Evolutionary conservation across 2,888 invertebrate genomes (phyloP).

Genomic region (Synanthedon tipuliformis): DNA sequence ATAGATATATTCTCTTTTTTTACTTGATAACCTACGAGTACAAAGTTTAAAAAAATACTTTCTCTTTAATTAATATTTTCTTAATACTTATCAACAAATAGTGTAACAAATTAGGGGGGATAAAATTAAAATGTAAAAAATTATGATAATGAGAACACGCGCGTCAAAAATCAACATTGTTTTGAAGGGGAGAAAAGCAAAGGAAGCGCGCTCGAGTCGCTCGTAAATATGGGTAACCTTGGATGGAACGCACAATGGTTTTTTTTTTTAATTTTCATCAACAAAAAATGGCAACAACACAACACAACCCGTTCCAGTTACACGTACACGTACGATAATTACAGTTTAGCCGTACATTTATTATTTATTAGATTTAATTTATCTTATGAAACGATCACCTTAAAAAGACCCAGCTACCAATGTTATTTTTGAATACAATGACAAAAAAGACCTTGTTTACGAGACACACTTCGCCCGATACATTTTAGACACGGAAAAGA

Average conservation of each 20-base stretch:
- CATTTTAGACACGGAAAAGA: slow-evolving; percentile 9
- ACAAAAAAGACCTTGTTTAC: slow-evolving; percentile 45
- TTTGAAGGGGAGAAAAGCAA: slow-evolving; percentile 13
- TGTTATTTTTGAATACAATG: slow-evolving; percentile 14
- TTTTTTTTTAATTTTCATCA: slow-evolving; percentile 42
- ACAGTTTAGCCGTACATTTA: not conserved
- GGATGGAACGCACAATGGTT: slow-evolving; percentile 41
- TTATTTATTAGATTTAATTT: slow-evolving; percentile 13
- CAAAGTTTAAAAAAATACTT: too few relatives aligned
- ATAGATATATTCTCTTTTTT: too few relatives aligned
- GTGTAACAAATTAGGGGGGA: too few relatives aligned
- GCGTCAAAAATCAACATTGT: not conserved
- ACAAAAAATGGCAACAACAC: slow-evolving; percentile 33
- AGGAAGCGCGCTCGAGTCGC: slow-evolving; percentile 42
- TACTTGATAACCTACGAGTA: too few relatives aligned
- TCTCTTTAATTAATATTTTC: too few relatives aligned
- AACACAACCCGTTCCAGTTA: slow-evolving; percentile 25
- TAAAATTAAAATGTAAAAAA: too few relatives aligned
- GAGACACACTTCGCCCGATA: slow-evolving; percentile 34
- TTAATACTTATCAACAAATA: too few relatives aligned
- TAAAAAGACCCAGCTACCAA: slow-evolving; percentile 1
- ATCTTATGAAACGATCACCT: slow-evolving; percentile 12
- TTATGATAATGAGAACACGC: too few relatives aligned
- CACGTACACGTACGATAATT: slow-evolving; percentile 4
- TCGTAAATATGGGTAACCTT: slow-evolving; percentile 57